phyloP scores from a whole-genome alignment of 2,113 vertebrate genomes.

The Tamias sibiricus region DNA sequence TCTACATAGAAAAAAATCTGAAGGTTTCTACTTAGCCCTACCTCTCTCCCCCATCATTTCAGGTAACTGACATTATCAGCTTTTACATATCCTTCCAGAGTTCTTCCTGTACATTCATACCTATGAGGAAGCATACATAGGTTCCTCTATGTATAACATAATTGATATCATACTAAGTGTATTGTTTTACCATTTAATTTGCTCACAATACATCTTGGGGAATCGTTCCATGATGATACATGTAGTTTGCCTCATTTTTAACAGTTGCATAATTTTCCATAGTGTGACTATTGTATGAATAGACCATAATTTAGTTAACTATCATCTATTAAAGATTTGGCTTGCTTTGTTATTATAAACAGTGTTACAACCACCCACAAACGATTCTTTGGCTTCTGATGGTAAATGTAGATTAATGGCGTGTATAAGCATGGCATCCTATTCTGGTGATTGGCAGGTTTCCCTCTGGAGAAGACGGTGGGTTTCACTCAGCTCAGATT shows the following conservation, averaged over 20 bases:
- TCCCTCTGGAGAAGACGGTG: background rate
- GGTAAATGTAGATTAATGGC: background rate
- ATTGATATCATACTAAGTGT: background rate
- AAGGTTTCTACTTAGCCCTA: background rate
- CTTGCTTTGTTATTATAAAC: background rate
- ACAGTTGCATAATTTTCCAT: background rate
- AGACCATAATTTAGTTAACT: background rate
- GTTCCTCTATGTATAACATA: background rate
- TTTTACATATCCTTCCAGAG: background rate
- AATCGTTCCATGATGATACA: background rate
- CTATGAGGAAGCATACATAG: background rate
- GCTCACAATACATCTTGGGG: background rate
- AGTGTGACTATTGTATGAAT: background rate
- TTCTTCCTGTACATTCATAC: background rate
- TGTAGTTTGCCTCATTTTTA: background rate
- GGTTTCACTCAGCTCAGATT: background rate
- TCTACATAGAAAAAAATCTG: background rate
- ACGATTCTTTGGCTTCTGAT: background rate
- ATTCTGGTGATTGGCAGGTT: background rate
- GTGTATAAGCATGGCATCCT: background rate
- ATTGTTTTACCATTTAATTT: background rate
- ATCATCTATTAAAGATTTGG: background rate
- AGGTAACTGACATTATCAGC: background rate
- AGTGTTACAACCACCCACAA: background rate
- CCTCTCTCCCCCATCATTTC: background rate